Evolutionary conservation across 2,113 vertebrate genomes (phyloP).

Genomic region (Anhinga rufa): DNA sequence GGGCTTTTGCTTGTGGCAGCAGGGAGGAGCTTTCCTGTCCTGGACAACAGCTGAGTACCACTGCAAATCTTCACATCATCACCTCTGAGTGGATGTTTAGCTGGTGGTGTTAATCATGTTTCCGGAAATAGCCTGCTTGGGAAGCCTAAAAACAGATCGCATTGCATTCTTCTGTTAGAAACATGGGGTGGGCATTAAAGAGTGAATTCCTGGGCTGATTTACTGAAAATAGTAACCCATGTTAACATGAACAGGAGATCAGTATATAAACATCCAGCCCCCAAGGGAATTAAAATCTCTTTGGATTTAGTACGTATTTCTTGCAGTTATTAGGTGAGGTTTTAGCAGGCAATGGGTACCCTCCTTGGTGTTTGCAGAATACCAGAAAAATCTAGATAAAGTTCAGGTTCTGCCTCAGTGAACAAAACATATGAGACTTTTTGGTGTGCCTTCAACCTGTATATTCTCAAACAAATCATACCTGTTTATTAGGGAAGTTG

Average conservation of each 20-base stretch:
- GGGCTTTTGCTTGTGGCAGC: background rate
- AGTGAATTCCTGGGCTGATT: background rate
- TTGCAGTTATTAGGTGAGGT: background rate
- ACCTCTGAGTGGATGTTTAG: background rate
- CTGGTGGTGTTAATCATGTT: background rate
- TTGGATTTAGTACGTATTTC: background rate
- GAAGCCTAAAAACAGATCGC: background rate
- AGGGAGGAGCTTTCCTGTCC: background rate
- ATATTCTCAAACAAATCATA: background rate
- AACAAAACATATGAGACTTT: rapidly evolving
- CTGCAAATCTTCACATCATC: background rate
- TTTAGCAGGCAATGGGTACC: background rate
- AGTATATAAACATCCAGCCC: background rate
- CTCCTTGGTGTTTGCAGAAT: background rate
- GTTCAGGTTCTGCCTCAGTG: background rate
- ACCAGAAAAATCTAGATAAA: background rate
- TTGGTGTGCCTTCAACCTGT: background rate
- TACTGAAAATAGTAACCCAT: background rate
- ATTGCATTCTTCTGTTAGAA: background rate
- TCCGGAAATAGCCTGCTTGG: background rate
- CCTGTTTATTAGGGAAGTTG: background rate
- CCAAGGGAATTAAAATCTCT: background rate
- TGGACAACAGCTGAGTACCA: rapidly evolving
- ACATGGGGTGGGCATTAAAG: background rate
- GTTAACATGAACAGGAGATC: background rate